Evolutionary conservation across 2,113 vertebrate genomes (phyloP), one percentile per base, ranked within the genome.

Genomic region (Hippocampus guttulatus): DNA sequence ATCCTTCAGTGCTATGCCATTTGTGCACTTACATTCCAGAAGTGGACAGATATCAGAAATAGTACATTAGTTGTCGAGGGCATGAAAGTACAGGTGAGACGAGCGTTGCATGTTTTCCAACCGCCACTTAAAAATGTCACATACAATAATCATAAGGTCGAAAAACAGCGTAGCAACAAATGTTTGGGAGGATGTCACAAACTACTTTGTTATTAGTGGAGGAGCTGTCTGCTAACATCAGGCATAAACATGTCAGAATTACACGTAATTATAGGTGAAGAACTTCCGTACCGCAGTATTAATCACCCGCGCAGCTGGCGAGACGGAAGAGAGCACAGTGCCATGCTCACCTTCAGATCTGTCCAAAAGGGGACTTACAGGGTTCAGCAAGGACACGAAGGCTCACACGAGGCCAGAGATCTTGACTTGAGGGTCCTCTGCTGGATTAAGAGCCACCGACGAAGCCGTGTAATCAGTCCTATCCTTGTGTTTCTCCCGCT

Each of bases 181-280:
- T 88, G 88, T 90, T 91, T 82, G 75, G 78, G 77, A 86, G 87
- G 88, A 91, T 91, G 91, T 89, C 87, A 73, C 86, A 78, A 73
- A 67, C 85, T 91, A 90, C 90, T 91, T 86, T 91, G 88, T 93
- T 88, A 92, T 88, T 88, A 91, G 81, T 79, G 73, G 87, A 90
- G 75, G 79, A 81, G 81, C 81, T 75, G 87, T 87, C 87, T 85
- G 86, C 79, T 85, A 89, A 88, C 86, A 87, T 78, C 86, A 78
- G 80, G 87, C 81, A 84, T 90, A 92, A 92, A 93, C 90, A 91
- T 87, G 90, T 89, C 87, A 88, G 87, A 85, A 91, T 90, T 89
- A 88, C 81, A 85, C 84, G 85, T 90, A 92, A 93, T 93, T 93
- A 93, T 84, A 91, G 91, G 80, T 88, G 82, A 86, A 86, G 89